Conservation (phyloP, 2,888 invertebrate species). For the Drosophila engyochracea region DNA sequence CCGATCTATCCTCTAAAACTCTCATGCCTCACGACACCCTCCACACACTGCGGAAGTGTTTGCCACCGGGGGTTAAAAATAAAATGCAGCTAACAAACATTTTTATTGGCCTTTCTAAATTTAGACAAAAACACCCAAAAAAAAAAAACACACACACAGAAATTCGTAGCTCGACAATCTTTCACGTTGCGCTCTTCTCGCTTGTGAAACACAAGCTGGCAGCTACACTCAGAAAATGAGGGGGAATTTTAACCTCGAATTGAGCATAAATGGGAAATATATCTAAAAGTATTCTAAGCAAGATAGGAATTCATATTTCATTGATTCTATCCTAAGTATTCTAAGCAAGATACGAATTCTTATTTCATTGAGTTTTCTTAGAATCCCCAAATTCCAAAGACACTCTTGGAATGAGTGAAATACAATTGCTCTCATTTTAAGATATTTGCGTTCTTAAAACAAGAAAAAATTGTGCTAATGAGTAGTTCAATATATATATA, state of each 20-base stretch:
- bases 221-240: conserved; percentile 1
- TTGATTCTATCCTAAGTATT: no score
- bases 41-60: conserved; percentile 68
- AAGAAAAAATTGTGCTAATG: rapidly evolving
- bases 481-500: not conserved
- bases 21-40: conserved; percentile 17
- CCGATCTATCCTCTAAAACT: conserved; percentile 10
- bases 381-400: not conserved
- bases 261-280: not conserved
- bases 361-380: no score
- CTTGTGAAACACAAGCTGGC: conserved; percentile 7
- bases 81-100: conserved; percentile 63
- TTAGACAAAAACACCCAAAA: conserved; percentile 70
- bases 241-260: not conserved
- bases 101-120: conserved; percentile 75
- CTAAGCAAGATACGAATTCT: no score
- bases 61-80: conserved; percentile 60
- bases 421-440: not conserved
- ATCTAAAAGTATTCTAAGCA: not conserved
- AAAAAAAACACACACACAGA: conserved; percentile 53
- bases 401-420: not conserved
- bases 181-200: conserved; percentile 45
- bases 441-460: not conserved
- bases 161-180: conserved; percentile 50
- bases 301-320: not conserved